Conservation (phyloP, 2,113 vertebrate genomes). For the Neodontobutis hainanensis region DNA sequence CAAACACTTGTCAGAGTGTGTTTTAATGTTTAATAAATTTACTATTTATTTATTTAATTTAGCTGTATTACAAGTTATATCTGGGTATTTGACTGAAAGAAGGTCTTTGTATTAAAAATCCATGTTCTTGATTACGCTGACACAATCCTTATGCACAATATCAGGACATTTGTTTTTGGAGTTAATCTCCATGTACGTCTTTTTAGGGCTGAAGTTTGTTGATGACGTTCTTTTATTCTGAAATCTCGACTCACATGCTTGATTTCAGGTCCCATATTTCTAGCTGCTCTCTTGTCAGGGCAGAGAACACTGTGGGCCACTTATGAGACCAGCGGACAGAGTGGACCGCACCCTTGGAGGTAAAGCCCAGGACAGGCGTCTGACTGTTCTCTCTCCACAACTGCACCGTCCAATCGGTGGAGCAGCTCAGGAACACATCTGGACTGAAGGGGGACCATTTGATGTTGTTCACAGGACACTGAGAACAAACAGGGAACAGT, state of each 20-base stretch:
- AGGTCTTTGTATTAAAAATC: no score
- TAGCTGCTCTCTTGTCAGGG: slow-evolving; percentile 75
- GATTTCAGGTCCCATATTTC: slow-evolving; percentile 90
- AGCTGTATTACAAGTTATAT: no score
- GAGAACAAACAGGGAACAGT: background rate
- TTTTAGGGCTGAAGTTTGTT: background rate
- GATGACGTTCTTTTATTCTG: background rate
- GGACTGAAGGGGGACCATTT: slow-evolving; percentile 85
- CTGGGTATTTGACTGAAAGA: no score
- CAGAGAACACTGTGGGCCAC: slow-evolving; percentile 81
- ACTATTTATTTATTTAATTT: no score
- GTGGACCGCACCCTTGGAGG: slow-evolving; percentile 69
- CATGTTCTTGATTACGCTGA: no score
- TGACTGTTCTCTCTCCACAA: slow-evolving; percentile 82
- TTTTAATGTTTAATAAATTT: no score
- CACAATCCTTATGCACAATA: no score
- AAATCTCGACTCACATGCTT: slow-evolving; percentile 80
- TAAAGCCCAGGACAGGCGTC: slow-evolving; percentile 78
- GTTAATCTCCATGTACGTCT: no score
- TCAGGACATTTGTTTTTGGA: no score
- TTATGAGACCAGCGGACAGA: slow-evolving; percentile 84
- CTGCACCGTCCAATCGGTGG: slow-evolving; percentile 88
- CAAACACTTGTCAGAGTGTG: no score
- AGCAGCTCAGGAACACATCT: slow-evolving; percentile 90
- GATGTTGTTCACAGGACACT: slow-evolving; percentile 85